Evolutionary conservation across 2,113 vertebrate genomes (phyloP), one percentile per base, ranked within the genome.

Genomic region (Entomyzon cyanotis): DNA sequence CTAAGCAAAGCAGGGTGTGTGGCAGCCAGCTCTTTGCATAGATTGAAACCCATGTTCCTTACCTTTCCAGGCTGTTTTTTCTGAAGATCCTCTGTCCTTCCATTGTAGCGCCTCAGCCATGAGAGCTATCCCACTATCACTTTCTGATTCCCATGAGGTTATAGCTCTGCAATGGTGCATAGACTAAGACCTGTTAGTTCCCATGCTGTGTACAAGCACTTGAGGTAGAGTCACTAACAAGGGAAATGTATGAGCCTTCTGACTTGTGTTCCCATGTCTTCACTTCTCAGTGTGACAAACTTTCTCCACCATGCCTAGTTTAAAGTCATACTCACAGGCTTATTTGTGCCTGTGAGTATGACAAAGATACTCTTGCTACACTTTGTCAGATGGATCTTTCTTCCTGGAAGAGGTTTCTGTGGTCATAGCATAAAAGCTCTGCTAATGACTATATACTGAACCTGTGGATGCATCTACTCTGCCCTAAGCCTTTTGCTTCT

Each of bases 161-260:
- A 3, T 27, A 70, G 33, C 23, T 50, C 65, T 64, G 78, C 35
- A 67, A 0, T 52, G 1, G 4, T 75, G 25, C 12, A 1, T 46
- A 39, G 56, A 17, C 27, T 22, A n/a, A 30, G 49, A 64, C 15
- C 13, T 63, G 4, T 67, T 46, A 28, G 15, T 75, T 82, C 15
- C 10, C 11, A 2, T 46, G 17, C 62, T 83, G 18, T 35, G 18
- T 63, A 6, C 1, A 59, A 24, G 53, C 9, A 7, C 27, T 59
- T 58, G 69, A 50, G 56, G 12, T 68, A 30, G 16, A 10, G 11
- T 27, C 15, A 13, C 12, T 41, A 22, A 22, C 3, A 24, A 16
- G 39, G 22, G 52, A 84, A 50, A 24, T 9, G 24, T 21, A 13
- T 55, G 42, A 67, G 21, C 52, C 62, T 79, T 52, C 25, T 37